phyloP scores from a whole-genome alignment of 2,888 invertebrate genomes.

The Chrysolina oricalcia region DNA sequence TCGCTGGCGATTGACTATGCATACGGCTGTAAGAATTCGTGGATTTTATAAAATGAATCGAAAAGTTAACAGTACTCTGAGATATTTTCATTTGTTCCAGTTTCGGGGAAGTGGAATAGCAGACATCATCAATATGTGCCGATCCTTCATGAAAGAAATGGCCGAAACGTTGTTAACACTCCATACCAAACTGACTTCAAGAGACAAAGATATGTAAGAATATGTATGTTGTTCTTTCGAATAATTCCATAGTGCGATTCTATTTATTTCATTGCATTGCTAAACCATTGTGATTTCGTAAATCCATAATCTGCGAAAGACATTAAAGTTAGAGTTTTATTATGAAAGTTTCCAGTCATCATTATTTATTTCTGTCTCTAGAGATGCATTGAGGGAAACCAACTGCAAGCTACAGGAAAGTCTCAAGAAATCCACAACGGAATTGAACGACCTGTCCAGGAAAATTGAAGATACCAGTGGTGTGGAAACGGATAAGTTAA shows the following conservation, averaged over 20 bases:
- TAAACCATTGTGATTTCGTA: too few species aligned
- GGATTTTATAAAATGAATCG: not conserved
- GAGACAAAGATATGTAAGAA: constrained; percentile 63
- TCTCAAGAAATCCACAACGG: constrained; percentile 53
- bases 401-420: constrained; percentile 58
- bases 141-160: constrained; percentile 62
- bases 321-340: too few species aligned
- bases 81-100: constrained; percentile 51
- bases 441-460: constrained; percentile 53
- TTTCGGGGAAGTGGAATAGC: constrained; percentile 56
- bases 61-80: not conserved
- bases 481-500: constrained; percentile 30
- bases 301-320: too few species aligned
- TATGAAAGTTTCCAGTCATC: too few species aligned
- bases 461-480: constrained; percentile 50
- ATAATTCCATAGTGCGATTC: not conserved
- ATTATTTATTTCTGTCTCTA: constrained; percentile 35
- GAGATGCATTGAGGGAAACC: constrained; percentile 55
- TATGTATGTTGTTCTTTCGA: not conserved
- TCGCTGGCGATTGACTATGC: too few species aligned
- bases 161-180: constrained; percentile 56
- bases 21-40: too few species aligned
- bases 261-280: too few species aligned
- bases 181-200: constrained; percentile 53
- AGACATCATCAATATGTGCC: constrained; percentile 61